A percentile compares a stretch with the other conserved stretches of the same genome.
phyloP scores from a whole-genome alignment of 2,888 invertebrate species.

The Andricus quercusramuli region DNA sequence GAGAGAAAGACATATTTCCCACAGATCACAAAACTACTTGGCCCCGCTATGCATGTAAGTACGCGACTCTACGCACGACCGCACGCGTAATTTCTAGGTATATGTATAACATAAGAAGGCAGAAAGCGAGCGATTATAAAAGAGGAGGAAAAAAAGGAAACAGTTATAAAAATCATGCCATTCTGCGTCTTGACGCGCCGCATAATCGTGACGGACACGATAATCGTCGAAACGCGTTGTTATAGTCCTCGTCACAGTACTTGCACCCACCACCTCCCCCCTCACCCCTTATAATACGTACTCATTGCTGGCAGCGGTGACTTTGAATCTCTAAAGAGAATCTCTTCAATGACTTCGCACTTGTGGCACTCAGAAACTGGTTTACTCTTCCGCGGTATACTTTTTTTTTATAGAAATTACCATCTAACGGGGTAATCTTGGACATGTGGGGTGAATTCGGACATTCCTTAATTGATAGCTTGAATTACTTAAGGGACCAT shows the following conservation, averaged over 20 bases:
- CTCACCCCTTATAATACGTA: background rate
- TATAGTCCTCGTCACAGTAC: conserved; percentile 68
- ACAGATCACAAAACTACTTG: conserved; percentile 68
- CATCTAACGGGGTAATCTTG: no score
- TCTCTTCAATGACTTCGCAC: conserved; percentile 32
- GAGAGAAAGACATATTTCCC: conserved; percentile 71
- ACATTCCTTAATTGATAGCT: no score
- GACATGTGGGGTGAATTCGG: no score
- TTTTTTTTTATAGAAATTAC: no score
- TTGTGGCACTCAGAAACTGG: background rate
- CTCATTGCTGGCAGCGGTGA: conserved; percentile 34
- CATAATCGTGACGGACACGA: conserved; percentile 76
- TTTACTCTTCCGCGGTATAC: conserved; percentile 10
- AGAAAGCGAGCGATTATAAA: conserved; percentile 73
- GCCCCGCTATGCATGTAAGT: conserved; percentile 46
- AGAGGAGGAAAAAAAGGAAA: conserved; percentile 59
- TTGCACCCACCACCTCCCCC: conserved; percentile 56
- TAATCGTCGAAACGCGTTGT: conserved; percentile 72
- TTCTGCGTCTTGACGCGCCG: conserved; percentile 69
- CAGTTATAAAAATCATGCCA: conserved; percentile 73
- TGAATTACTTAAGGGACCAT: no score
- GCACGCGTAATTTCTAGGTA: conserved; percentile 64
- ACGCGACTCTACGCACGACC: conserved; percentile 61
- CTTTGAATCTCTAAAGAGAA: conserved; percentile 36
- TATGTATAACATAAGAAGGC: conserved; percentile 69